Evolutionary conservation across 2,113 vertebrate genomes (phyloP), one percentile per base, ranked within the genome.

Genomic region (Bos taurus): DNA sequence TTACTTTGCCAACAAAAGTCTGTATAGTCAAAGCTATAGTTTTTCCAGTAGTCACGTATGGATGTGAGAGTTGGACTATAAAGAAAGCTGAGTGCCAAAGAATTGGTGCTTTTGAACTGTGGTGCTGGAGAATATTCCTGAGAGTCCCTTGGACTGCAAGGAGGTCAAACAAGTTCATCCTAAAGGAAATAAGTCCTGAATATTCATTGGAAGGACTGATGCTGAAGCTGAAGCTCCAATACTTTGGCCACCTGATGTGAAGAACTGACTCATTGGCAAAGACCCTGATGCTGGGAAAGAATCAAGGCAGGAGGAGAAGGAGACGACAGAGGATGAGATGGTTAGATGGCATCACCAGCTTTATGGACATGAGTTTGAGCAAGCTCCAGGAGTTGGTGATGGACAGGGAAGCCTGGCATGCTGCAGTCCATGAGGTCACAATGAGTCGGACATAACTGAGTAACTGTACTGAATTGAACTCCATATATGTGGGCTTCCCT

Each of bases 361-460:
- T n/a, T 23, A 23, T 40, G 67, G n/a, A 40, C 67, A 40, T 23
- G 67, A 40, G 19, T 71, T 6, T 71, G n/a, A 71, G 67, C 19
- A 23, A 40, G 10, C n/a, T 71, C n/a, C 5, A 0, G 19, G 67
- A 23, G n/a, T 12, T 36, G n/a, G 67, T 71, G n/a, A 71, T 23
- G n/a, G n/a, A 40, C 67, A 6, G 19, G 67, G 10, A 71, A 23
- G 10, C 67, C 10, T 23, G 67, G n/a, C 10, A 6, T 40, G 19
- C 19, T 40, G 10, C 5, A 40, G n/a, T 71, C 19, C 67, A 71
- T 71, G n/a, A 11, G n/a, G 67, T 67, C 7, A 1, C 33, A 67
- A 5, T 1, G 62, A 19, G 2, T 62, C 2, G 6, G 13, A 62
- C 28, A 30, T 2, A 0, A 64, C 15, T 64, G 62, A 33, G n/a